Conservation (phyloP, 2,797 vertebrate genomes). For the Dicrostonyx torquatus region DNA sequence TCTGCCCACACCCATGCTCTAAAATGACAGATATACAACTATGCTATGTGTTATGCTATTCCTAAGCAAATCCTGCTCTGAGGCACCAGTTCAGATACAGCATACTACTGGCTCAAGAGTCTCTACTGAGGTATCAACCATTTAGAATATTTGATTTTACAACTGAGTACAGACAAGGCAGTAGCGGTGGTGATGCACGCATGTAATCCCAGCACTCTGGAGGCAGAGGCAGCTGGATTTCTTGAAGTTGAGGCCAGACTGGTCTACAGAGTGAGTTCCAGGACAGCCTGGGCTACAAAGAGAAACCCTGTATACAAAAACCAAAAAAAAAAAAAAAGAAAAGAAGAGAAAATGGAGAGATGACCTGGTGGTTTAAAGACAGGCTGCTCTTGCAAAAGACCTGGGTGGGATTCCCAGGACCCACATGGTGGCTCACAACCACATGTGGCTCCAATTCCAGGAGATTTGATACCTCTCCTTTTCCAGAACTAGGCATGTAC, state of each 20-base stretch:
- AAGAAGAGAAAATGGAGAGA: neutral
- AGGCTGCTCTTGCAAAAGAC: neutral
- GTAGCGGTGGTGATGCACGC: no score
- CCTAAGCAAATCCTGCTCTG: conserved; percentile 38
- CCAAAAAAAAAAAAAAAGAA: no score
- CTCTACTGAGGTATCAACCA: conserved; percentile 57
- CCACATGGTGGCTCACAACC: neutral
- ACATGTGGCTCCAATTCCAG: neutral
- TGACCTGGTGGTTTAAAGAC: neutral
- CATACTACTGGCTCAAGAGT: conserved; percentile 22
- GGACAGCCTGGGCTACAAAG: neutral
- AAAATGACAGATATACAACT: neutral
- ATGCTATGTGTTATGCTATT: neutral
- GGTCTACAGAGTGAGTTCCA: neutral
- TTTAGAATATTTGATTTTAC: conserved; percentile 41
- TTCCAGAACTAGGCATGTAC: neutral
- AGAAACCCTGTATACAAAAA: neutral
- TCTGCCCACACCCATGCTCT: no score
- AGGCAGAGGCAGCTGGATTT: neutral
- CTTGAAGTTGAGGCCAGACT: neutral
- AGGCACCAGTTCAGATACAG: conserved; percentile 58
- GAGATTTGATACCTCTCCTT: neutral
- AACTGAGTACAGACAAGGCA: no score
- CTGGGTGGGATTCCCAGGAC: neutral
- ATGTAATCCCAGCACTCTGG: neutral